A percentile compares a stretch with the other conserved stretches of the same genome.
phyloP scores from a whole-genome alignment of 2,888 invertebrate genomes.

The Lordiphosa andalusiaca region DNA sequence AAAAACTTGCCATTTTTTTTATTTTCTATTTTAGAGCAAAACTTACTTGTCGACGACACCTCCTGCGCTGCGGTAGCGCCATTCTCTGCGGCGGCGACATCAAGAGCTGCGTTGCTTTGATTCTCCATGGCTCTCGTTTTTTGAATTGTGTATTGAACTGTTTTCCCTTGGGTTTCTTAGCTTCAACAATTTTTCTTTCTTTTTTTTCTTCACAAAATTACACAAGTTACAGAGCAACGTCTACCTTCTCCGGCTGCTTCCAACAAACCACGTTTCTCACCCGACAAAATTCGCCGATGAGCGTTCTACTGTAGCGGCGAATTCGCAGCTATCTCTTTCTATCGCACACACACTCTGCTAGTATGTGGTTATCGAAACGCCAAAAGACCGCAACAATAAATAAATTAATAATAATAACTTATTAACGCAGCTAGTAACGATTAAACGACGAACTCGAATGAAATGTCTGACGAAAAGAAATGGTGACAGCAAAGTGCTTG shows the following conservation, averaged over 20 bases:
- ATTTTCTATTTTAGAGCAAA: constrained; percentile 20
- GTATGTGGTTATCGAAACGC: too few relatives aligned
- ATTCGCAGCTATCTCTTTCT: too few relatives aligned
- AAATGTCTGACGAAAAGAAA: too few relatives aligned
- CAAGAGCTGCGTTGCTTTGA: constrained; percentile 72
- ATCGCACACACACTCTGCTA: background rate
- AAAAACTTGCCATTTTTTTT: constrained; percentile 36
- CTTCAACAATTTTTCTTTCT: constrained; percentile 51
- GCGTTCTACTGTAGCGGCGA: background rate
- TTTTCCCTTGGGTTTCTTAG: constrained; percentile 38
- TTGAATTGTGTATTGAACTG: constrained; percentile 66
- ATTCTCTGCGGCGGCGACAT: constrained; percentile 72
- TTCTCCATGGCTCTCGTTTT: constrained; percentile 72
- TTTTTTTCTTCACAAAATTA: constrained; percentile 54
- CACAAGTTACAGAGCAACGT: constrained; percentile 73
- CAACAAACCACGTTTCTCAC: constrained; percentile 68
- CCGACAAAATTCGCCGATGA: too few relatives aligned
- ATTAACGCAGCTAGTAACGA: too few relatives aligned
- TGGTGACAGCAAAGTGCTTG: background rate
- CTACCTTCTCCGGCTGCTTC: constrained; percentile 74
- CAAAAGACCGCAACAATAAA: background rate
- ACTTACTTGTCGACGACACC: constrained; percentile 80
- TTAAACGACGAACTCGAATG: too few relatives aligned
- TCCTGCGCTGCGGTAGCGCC: constrained; percentile 76
- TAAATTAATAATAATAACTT: too few relatives aligned